Evolutionary conservation across 2,113 vertebrate species (phyloP).

Genomic region (Scalopus aquaticus): DNA sequence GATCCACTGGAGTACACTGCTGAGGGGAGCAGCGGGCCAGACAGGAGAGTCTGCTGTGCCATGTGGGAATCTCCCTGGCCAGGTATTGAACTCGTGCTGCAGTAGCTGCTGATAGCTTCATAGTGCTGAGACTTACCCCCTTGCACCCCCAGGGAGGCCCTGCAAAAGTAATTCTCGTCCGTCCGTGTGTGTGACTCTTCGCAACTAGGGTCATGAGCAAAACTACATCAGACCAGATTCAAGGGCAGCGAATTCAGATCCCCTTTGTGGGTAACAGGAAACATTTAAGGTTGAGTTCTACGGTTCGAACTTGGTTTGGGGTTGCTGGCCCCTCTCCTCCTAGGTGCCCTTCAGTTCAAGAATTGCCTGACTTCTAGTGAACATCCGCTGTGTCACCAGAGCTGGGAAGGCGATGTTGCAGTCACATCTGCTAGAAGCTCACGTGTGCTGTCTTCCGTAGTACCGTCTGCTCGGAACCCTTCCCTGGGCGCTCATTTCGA

Average conservation of each 20-base stretch:
- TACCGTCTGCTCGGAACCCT: neutral
- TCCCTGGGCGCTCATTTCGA: neutral
- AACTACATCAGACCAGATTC: neutral
- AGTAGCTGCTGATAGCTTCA: no score
- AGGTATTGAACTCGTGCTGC: no score
- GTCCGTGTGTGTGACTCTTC: accelerated
- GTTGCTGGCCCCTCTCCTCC: neutral
- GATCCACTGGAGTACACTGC: no score
- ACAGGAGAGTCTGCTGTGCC: no score
- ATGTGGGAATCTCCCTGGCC: no score
- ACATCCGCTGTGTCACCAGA: neutral
- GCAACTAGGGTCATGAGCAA: neutral
- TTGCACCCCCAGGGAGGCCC: no score
- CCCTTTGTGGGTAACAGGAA: neutral
- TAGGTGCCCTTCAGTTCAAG: neutral
- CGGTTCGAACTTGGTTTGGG: neutral
- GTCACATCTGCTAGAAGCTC: neutral
- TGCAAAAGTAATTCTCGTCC: neutral
- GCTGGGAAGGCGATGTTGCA: neutral
- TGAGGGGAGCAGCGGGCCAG: no score
- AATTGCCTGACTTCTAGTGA: neutral
- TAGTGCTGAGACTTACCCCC: no score
- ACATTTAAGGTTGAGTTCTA: neutral
- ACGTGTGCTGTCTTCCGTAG: neutral
- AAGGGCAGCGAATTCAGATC: neutral